Conservation (phyloP, 2,113 vertebrate species). For the Monopterus albus region DNA sequence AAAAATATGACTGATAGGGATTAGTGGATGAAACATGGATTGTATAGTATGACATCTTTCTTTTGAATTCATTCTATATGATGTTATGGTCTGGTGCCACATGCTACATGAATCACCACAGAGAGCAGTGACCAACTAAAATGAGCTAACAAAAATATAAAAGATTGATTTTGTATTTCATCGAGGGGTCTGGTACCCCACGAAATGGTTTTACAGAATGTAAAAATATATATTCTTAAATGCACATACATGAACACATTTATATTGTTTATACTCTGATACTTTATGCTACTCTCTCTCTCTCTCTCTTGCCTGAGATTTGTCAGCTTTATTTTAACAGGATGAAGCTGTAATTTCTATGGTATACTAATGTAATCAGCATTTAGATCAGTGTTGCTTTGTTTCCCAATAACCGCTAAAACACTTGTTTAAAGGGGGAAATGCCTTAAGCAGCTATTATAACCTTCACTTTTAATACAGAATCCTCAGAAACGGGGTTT, state of each 20-base stretch:
- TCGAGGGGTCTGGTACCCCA: constrained; percentile 57
- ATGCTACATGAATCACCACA: background rate
- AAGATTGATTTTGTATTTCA: background rate
- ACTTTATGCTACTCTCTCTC: background rate
- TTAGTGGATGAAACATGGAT: background rate
- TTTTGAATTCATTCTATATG: background rate
- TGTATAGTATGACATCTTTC: background rate
- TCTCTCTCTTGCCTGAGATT: background rate
- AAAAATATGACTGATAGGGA: background rate
- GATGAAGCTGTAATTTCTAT: background rate
- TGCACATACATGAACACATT: constrained; percentile 44
- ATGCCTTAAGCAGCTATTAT: too few species aligned
- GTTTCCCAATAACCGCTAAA: background rate
- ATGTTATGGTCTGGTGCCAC: background rate
- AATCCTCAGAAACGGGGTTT: too few species aligned
- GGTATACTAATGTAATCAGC: background rate
- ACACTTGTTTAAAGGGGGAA: background rate
- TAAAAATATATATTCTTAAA: constrained; percentile 24
- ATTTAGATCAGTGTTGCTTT: background rate
- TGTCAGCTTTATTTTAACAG: background rate
- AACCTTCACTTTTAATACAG: too few species aligned
- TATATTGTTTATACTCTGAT: constrained; percentile 28
- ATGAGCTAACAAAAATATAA: background rate
- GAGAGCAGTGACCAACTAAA: background rate
- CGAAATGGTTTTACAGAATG: constrained; percentile 21